These are phyloP conservation scores for Lampropteryx suffumata DNA, from an alignment of 2,888 invertebrate genomes.

Conservation along the genomic window DNA sequence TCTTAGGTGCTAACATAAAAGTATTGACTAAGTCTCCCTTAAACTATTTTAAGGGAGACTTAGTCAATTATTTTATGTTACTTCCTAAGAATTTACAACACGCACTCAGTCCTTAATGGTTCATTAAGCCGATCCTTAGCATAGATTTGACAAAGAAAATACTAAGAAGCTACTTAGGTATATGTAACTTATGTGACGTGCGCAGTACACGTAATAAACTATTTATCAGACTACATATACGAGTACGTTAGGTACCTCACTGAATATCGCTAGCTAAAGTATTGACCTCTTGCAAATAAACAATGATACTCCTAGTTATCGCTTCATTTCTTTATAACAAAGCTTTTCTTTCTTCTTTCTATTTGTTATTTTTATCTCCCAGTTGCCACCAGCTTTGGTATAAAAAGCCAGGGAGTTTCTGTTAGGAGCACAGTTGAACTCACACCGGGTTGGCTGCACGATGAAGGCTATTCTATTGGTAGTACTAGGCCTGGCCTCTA, in stretches of 20 bases:
- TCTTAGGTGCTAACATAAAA: no score
- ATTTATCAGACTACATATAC: background rate
- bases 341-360: slow-evolving; percentile 9
- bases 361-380: slow-evolving; percentile 11
- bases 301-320: slow-evolving; percentile 15
- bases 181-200: no score
- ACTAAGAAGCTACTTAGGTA: no score
- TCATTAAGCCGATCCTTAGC: no score
- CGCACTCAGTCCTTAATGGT: no score
- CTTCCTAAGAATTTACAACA: no score
- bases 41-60: no score
- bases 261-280: background rate
- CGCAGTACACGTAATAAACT: no score
- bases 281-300: background rate
- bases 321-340: slow-evolving; percentile 1
- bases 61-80: no score
- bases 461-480: slow-evolving; percentile 63
- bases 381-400: slow-evolving; percentile 40
- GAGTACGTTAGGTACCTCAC: no score
- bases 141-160: no score
- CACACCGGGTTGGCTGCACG: slow-evolving; percentile 53
- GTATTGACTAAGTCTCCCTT: no score
- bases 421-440: slow-evolving; percentile 55
- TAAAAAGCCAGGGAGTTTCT: slow-evolving; percentile 44
- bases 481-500: slow-evolving; percentile 60